Percentiles rank a stretch among this genome's conserved stretches.
These are phyloP conservation scores for Habropoda laboriosa DNA, from an alignment of 1,140 invertebrate genomes.

Conservation along the genomic window DNA sequence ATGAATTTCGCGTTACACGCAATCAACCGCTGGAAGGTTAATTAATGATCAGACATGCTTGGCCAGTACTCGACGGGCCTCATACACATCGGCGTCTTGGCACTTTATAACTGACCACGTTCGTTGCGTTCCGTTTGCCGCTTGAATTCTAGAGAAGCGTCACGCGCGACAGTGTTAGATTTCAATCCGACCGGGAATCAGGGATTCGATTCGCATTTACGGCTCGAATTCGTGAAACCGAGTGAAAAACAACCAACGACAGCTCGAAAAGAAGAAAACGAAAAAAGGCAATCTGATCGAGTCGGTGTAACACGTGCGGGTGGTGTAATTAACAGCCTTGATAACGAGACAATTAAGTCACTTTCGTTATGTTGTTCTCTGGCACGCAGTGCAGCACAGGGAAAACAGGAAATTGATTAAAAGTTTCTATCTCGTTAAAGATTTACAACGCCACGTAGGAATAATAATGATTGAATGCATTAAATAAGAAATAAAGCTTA, in stretches of 20 bases:
- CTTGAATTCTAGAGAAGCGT: slow-evolving; percentile 35
- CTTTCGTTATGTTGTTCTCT: slow-evolving; percentile 36
- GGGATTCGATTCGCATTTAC: slow-evolving; percentile 3
- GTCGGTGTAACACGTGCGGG: slow-evolving; percentile 5
- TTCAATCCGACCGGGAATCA: slow-evolving; percentile 24
- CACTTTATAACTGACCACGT: slow-evolving; percentile 45
- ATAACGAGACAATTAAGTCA: slow-evolving; percentile 56
- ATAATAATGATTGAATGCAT: no score
- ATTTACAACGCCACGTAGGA: no score
- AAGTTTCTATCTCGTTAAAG: slow-evolving; percentile 29
- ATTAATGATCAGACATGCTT: slow-evolving; percentile 64
- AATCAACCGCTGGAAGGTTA: slow-evolving; percentile 66
- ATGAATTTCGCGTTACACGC: slow-evolving; percentile 71
- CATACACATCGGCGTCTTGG: slow-evolving; percentile 40
- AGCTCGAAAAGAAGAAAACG: no score
- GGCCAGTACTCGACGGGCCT: slow-evolving; percentile 40
- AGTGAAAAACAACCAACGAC: neutral
- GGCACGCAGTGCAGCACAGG: slow-evolving; percentile 9
- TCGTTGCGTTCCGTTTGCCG: slow-evolving; percentile 43
- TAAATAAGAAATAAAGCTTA: no score
- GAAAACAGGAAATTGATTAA: slow-evolving; percentile 46
- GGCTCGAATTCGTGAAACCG: slow-evolving; percentile 19
- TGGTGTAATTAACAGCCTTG: slow-evolving; percentile 55
- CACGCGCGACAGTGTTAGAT: slow-evolving; percentile 28
- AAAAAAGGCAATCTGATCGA: neutral